phyloP scores from a whole-genome alignment of 2,888 invertebrate genomes.

The Catocala sponsa region DNA sequence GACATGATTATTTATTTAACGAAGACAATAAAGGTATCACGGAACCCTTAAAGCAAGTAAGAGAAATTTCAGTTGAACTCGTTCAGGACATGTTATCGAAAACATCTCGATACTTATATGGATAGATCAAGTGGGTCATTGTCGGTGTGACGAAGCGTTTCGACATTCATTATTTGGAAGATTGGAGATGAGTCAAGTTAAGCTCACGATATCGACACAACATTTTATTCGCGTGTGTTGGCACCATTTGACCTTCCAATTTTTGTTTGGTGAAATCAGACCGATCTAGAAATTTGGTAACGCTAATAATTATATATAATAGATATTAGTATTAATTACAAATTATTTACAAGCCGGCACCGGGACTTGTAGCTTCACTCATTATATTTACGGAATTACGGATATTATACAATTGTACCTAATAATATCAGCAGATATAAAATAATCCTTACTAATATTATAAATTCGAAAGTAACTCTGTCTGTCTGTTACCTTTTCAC shows the following conservation, averaged over 20 bases:
- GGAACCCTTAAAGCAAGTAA: too few species aligned
- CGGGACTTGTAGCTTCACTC: too few species aligned
- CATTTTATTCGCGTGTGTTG: slow-evolving; percentile 12
- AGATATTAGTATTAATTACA: too few species aligned
- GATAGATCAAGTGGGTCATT: slow-evolving; percentile 16
- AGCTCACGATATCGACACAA: not conserved
- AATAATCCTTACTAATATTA: too few species aligned
- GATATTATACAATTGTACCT: too few species aligned
- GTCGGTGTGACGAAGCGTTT: slow-evolving; percentile 10
- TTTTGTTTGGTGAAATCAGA: not conserved
- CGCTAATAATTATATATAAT: too few species aligned
- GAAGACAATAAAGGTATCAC: not conserved
- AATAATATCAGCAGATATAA: too few species aligned
- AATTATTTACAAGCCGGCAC: too few species aligned
- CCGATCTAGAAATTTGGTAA: not conserved
- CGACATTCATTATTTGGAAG: slow-evolving; percentile 8
- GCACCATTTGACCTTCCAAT: slow-evolving; percentile 6
- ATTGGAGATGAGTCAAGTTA: slow-evolving; percentile 6
- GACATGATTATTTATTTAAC: too few species aligned
- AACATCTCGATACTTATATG: not conserved
- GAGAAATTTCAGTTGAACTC: not conserved
- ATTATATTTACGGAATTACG: too few species aligned
- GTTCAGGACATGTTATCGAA: not conserved
- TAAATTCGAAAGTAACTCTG: too few species aligned
- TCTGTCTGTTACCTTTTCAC: too few species aligned